These are phyloP conservation scores for Pararge aegeria DNA, from an alignment of 1,140 invertebrate genomes.

Conservation along the genomic window DNA sequence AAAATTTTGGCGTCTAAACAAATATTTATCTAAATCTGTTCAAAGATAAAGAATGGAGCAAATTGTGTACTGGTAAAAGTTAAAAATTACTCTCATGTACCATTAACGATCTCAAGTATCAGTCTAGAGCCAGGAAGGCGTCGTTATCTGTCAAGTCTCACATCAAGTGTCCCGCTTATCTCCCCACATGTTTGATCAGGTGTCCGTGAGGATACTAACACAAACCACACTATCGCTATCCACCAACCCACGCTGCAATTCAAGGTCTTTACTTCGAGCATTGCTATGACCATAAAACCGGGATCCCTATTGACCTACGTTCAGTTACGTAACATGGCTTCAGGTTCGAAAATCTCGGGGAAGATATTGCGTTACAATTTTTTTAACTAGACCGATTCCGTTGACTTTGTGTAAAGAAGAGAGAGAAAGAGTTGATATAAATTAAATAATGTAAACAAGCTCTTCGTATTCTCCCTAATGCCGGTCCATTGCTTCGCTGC, in stretches of 20 bases:
- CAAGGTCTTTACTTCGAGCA: constrained; percentile 45
- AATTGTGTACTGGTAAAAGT: constrained; percentile 6
- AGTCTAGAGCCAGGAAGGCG: constrained; percentile 52
- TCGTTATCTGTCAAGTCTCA: constrained; percentile 65
- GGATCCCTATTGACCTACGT: constrained; percentile 52
- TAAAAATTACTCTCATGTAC: constrained; percentile 24
- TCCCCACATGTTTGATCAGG: constrained; percentile 73
- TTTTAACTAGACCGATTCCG: neutral
- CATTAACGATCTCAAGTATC: constrained; percentile 44
- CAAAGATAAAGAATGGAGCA: neutral
- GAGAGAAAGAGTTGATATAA: no score
- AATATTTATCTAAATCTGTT: neutral
- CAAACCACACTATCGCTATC: constrained; percentile 40
- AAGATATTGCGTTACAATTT: constrained; percentile 11
- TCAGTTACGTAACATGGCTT: constrained; percentile 48
- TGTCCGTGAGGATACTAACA: constrained; percentile 56
- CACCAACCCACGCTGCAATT: constrained; percentile 31
- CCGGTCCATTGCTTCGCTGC: no score
- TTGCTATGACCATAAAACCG: constrained; percentile 60
- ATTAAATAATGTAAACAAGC: no score
- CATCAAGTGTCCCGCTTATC: constrained; percentile 73
- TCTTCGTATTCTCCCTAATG: no score
- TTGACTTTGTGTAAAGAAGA: no score
- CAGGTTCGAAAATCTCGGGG: constrained; percentile 28
- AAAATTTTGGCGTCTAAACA: no score